Conservation (phyloP, 2,888 invertebrate species). For the Heliconius ismenius region DNA sequence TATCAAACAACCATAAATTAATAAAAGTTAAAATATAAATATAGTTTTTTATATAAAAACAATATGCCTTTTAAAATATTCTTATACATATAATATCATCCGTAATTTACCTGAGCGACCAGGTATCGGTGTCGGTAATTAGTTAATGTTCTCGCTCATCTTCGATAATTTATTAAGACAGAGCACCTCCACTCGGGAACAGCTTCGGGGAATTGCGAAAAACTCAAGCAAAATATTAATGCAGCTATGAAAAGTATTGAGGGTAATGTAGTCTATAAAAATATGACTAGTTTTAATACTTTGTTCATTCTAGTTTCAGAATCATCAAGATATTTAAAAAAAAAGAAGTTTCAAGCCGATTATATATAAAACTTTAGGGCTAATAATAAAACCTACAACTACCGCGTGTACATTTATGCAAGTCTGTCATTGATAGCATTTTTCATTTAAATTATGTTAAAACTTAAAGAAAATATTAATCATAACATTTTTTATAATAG, state of each 20-base stretch:
- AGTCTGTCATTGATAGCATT: no score
- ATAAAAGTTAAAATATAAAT: no score
- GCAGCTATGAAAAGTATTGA: constrained; percentile 68
- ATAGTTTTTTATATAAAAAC: not conserved
- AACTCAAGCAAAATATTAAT: constrained; percentile 82
- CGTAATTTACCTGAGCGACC: constrained; percentile 44
- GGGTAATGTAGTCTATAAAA: constrained; percentile 48
- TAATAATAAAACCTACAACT: no score
- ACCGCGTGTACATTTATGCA: no score
- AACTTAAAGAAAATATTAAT: no score
- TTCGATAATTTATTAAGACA: constrained; percentile 80
- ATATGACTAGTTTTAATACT: constrained; percentile 55
- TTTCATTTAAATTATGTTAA: no score
- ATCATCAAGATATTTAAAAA: not conserved
- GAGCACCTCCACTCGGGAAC: constrained; percentile 62
- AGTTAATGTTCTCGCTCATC: constrained; percentile 80
- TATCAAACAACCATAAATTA: no score
- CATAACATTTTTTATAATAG: no score
- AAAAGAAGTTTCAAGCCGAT: not conserved
- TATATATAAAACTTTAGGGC: no score
- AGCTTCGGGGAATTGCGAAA: constrained; percentile 78
- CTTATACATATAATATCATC: constrained; percentile 26
- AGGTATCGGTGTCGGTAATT: constrained; percentile 78
- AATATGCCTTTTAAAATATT: constrained; percentile 26
- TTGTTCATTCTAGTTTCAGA: not conserved